These are phyloP conservation scores for Psittacula echo DNA, from an alignment of 2,797 vertebrate genomes.

Conservation along the genomic window DNA sequence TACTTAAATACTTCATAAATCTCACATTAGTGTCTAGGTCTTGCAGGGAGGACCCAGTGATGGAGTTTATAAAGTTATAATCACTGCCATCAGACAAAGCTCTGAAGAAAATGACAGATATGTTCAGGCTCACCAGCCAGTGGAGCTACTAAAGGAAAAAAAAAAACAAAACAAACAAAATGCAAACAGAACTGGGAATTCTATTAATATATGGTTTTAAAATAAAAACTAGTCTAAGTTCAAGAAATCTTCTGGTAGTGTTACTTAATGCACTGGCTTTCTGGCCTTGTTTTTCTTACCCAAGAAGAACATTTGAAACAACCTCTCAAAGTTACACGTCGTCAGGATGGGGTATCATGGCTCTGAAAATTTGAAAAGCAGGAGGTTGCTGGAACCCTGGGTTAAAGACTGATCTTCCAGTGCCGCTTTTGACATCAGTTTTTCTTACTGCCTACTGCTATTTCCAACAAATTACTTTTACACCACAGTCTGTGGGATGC, in stretches of 20 bases:
- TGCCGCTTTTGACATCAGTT: neutral
- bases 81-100: neutral
- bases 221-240: neutral
- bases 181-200: slow-evolving; percentile 4
- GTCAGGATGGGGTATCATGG: neutral
- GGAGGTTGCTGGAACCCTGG: neutral
- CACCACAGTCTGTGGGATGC: neutral
- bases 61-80: slow-evolving; percentile 33
- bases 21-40: slow-evolving; percentile 25
- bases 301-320: neutral
- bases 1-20: slow-evolving; percentile 51
- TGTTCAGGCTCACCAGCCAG: neutral
- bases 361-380: neutral
- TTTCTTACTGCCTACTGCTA: neutral
- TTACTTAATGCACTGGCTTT: neutral
- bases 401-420: neutral
- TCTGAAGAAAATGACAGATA: neutral
- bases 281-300: neutral
- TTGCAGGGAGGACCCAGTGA: slow-evolving; percentile 29
- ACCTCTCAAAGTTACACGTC: neutral
- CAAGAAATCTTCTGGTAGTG: neutral
- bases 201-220: neutral
- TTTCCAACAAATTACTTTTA: slow-evolving; percentile 1
- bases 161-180: neutral
- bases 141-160: neutral